Percentiles rank a stretch among this genome's conserved stretches.
These are phyloP conservation scores for Falco novaeseelandiae DNA, from an alignment of 2,797 vertebrate genomes.

Conservation along the genomic window DNA sequence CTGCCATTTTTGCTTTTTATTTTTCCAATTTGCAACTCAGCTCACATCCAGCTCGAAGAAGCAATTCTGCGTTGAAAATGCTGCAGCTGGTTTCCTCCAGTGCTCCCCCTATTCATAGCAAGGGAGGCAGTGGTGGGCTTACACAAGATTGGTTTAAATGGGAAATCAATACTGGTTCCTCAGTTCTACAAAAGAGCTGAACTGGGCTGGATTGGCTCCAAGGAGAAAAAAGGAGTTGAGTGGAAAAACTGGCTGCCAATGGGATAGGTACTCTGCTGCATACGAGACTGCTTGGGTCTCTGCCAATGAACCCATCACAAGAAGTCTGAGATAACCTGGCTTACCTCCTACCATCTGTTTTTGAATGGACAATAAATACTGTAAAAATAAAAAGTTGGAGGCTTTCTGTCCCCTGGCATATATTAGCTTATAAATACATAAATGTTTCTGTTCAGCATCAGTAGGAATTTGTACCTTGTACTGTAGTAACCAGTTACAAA, in stretches of 20 bases:
- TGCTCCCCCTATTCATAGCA: neutral
- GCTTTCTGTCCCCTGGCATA: neutral
- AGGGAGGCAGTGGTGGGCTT: constrained; percentile 50
- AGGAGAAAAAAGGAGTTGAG: constrained; percentile 50
- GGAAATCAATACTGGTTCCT: constrained; percentile 69
- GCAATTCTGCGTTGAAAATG: constrained; percentile 51
- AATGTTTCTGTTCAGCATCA: constrained; percentile 57
- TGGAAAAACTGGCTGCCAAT: constrained; percentile 42
- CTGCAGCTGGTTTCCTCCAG: constrained; percentile 65
- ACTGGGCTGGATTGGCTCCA: constrained; percentile 59
- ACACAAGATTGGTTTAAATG: constrained; percentile 60
- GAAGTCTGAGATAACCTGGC: constrained; percentile 46
- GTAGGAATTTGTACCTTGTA: constrained; percentile 15
- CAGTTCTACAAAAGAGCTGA: constrained; percentile 63
- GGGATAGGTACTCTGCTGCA: constrained; percentile 28
- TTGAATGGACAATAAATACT: constrained; percentile 48
- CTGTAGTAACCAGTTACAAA: constrained; percentile 25
- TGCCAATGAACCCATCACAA: constrained; percentile 56
- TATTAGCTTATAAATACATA: constrained; percentile 36
- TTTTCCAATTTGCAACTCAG: constrained; percentile 63
- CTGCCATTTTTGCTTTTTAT: constrained; percentile 64
- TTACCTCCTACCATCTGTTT: constrained; percentile 61
- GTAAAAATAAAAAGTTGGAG: constrained; percentile 56
- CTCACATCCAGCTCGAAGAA: constrained; percentile 53
- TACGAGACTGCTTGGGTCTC: constrained; percentile 30